Base-by-base conservation (phyloP, 2,797 vertebrate species). In the Spondyliosoma cantharus region DNA sequence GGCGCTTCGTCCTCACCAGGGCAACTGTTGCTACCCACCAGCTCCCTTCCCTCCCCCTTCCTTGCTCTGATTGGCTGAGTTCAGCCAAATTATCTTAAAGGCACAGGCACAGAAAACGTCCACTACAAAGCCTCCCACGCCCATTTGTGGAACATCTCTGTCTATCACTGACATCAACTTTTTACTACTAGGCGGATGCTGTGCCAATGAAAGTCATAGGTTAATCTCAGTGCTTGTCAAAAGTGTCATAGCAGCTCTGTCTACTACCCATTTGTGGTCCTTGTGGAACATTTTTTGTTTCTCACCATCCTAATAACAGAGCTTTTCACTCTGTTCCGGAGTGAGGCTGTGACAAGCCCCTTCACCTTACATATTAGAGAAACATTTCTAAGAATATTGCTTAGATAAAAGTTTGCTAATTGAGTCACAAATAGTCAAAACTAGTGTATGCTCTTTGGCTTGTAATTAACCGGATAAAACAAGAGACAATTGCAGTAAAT, bases 21-120 rank as follows among this genome's bases (percentile, higher is more conserved):
- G 97, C 97, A 98, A 98, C 97, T 97, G 97, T 98, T 98, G 97
- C 97, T 98, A 98, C 96, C 97, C 96, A 96, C 96, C 95, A 93
- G 89, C 85, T 90, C 91, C 89, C 84, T 89, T 85, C 93, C 95
- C 95, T 93, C 96, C 95, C 94, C 90, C 90, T 86, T 59, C 76
- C 46, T 13, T 20, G 63, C 42, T 83, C 81, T 90, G 92, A 95
- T 96, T 94, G 95, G 95, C 54, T 73, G 56, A 81, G 29, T 11
- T 9, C 67, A 53, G 63, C 63, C 72, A 84, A 86, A 87, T 93
- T 89, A 73, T 91, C 86, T 91, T 90, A 91, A 92, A 78, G 80
- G 15, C 46, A 93, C 93, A 95, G 87, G 78, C 25, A 0, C n/a
- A 4, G 3, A 2, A 3, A 3, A 74, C 50, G 81, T 90, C 81